A percentile compares a stretch with the other conserved stretches of the same genome.
Evolutionary conservation across 2,113 vertebrate species (phyloP).

Genomic region (Paramormyrops kingsleyae): DNA sequence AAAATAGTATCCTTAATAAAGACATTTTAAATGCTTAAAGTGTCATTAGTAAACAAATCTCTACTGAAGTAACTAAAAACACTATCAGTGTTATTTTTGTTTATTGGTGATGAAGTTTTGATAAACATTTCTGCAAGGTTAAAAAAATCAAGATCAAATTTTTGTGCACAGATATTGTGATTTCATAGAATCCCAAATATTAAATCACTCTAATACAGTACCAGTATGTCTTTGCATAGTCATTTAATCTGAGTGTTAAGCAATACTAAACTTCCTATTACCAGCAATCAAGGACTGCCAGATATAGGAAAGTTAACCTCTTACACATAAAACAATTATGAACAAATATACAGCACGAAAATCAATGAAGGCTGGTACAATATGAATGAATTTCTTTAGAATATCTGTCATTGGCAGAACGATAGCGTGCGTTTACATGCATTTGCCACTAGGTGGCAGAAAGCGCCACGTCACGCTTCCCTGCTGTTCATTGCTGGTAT

Average conservation of each 20-base stretch:
- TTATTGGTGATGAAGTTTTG: not conserved
- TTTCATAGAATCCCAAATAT: not conserved
- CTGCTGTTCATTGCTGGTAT: not conserved
- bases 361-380: not conserved
- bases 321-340: not conserved
- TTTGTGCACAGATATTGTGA: not conserved
- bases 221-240: not conserved
- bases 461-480: not conserved
- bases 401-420: not conserved
- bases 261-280: not conserved
- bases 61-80: not conserved
- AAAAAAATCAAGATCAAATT: not conserved
- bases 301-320: not conserved
- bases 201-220: not conserved
- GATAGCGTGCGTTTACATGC: not conserved
- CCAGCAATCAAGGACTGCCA: not conserved
- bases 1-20: conserved; percentile 1
- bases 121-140: not conserved
- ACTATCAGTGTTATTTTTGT: not conserved
- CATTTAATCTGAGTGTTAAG: not conserved
- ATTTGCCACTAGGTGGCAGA: not conserved
- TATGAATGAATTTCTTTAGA: not conserved
- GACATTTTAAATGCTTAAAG: not conserved
- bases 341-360: not conserved
- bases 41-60: not conserved